These are phyloP conservation scores for Encarsia formosa DNA, from an alignment of 2,888 invertebrate genomes.

Conservation along the genomic window DNA sequence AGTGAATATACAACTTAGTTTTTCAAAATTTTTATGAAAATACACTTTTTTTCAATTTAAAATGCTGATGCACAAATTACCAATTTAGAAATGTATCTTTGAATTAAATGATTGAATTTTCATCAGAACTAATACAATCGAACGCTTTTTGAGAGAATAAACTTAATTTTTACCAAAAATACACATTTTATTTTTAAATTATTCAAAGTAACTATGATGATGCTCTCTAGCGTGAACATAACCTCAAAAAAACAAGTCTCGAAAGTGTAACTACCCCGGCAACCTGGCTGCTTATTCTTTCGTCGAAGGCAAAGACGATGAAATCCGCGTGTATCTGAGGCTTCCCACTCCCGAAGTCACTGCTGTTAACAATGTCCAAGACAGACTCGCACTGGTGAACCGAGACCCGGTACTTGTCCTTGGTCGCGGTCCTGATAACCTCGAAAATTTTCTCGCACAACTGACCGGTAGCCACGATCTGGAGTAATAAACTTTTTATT, in stretches of 20 bases:
- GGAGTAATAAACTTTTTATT: too few species aligned
- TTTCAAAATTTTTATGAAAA: too few species aligned
- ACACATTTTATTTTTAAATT: neutral
- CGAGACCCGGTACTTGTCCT: conserved; percentile 32
- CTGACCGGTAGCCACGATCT: conserved; percentile 41
- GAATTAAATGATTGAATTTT: too few species aligned
- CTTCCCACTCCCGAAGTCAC: too few species aligned
- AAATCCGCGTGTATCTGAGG: conserved; percentile 40
- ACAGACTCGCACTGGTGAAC: conserved; percentile 44
- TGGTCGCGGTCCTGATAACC: conserved; percentile 34
- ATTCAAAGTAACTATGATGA: neutral
- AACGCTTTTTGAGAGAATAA: too few species aligned
- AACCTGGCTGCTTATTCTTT: conserved; percentile 4
- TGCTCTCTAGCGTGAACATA: conserved; percentile 17
- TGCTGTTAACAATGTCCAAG: conserved; percentile 30
- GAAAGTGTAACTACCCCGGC: neutral
- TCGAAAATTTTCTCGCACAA: conserved; percentile 39
- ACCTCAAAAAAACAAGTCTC: conserved; percentile 4
- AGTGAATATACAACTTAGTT: too few species aligned
- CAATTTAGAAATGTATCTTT: too few species aligned
- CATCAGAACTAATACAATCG: too few species aligned
- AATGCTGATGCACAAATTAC: too few species aligned
- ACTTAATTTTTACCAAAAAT: neutral
- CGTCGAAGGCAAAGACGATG: conserved; percentile 43
- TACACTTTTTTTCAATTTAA: too few species aligned